Conservation (phyloP, 2,113 vertebrate genomes). For the Triplophysa tibetana region DNA sequence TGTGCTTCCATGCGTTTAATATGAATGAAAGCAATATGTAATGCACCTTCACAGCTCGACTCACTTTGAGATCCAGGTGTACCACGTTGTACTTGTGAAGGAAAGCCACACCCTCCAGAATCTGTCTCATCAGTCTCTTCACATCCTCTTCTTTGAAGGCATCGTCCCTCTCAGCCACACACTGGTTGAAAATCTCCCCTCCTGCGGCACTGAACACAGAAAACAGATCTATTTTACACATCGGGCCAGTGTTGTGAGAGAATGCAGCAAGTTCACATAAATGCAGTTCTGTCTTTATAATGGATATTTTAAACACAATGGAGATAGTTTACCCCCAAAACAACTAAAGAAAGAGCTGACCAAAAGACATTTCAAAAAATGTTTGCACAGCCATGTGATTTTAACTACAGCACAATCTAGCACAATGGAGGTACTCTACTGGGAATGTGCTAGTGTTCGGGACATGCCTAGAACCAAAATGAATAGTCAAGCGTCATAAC, state of each 20-base stretch:
- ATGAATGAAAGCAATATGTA: neutral
- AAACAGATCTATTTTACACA: neutral
- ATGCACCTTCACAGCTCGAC: neutral
- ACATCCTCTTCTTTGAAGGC: conserved; percentile 74
- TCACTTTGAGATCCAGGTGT: conserved; percentile 77
- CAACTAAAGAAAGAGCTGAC: neutral
- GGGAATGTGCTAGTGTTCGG: neutral
- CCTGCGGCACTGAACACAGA: conserved; percentile 71
- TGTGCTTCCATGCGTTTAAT: neutral
- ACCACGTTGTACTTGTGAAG: conserved; percentile 72
- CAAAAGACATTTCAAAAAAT: conserved; percentile 19
- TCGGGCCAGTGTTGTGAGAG: neutral
- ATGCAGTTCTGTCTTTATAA: neutral
- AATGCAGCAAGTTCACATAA: neutral
- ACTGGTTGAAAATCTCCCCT: conserved; percentile 78
- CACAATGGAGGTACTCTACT: neutral
- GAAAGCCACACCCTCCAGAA: conserved; percentile 74
- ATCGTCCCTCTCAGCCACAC: conserved; percentile 73
- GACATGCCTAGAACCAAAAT: conserved; percentile 1
- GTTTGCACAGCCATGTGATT: conserved; percentile 23
- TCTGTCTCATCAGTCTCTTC: conserved; percentile 76
- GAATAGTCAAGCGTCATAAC: neutral
- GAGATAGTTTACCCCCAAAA: neutral
- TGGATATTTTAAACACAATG: neutral
- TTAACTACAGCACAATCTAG: neutral